These are phyloP conservation scores for Manis crassicaudata DNA, from an alignment of 2,797 vertebrate genomes.

Conservation along the genomic window DNA sequence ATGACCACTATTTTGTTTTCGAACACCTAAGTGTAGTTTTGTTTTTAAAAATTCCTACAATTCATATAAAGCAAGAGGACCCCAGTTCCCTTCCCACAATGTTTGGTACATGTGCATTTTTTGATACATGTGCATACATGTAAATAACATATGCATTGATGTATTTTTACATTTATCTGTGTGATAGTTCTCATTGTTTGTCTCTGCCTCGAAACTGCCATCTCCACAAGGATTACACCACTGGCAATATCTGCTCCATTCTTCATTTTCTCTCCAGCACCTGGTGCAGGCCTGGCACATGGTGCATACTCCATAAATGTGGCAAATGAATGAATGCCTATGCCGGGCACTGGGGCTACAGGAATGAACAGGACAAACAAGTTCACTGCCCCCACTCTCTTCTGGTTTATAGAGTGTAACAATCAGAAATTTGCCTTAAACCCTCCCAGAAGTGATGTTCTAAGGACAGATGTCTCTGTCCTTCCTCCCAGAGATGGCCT, in stretches of 20 bases:
- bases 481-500: background rate
- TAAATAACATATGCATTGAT: background rate
- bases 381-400: background rate
- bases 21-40: background rate
- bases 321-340: background rate
- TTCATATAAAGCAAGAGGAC: background rate
- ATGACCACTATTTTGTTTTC: background rate
- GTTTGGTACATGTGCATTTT: background rate
- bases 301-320: background rate
- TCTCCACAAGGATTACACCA: background rate
- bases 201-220: background rate
- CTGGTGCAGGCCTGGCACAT: fast-evolving
- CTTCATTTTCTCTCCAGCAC: background rate
- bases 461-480: background rate
- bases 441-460: background rate
- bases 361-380: background rate
- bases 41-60: background rate
- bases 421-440: background rate
- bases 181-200: background rate
- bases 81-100: background rate
- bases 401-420: background rate
- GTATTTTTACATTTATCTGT: background rate
- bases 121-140: fast-evolving
- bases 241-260: background rate
- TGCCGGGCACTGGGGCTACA: background rate